phyloP scores from a whole-genome alignment of 2,888 invertebrate genomes.

The Orchesella flavescens region DNA sequence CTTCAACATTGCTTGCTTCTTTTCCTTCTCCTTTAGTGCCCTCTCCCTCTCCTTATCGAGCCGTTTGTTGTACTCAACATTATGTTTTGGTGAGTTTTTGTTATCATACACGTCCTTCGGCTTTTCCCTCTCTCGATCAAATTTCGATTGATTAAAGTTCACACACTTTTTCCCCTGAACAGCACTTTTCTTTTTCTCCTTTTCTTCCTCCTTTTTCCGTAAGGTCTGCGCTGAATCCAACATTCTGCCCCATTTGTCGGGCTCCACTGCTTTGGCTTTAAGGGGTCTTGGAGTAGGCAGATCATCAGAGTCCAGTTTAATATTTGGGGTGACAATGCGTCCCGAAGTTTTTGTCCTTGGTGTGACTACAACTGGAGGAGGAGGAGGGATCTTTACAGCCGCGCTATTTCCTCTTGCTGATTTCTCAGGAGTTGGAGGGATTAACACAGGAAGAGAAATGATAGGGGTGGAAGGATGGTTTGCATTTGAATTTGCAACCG shows the following conservation, averaged over 20 bases:
- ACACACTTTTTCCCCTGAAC: not conserved
- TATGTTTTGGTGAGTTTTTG: not conserved
- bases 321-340: not conserved
- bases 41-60: slow-evolving; percentile 58
- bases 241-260: slow-evolving; percentile 23
- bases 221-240: slow-evolving; percentile 22
- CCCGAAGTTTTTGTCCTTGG: not conserved
- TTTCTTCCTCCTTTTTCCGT: slow-evolving; percentile 73
- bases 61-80: slow-evolving; percentile 67
- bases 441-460: too few relatives aligned
- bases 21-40: slow-evolving; percentile 41
- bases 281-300: not conserved
- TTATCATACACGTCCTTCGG: not conserved
- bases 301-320: not conserved
- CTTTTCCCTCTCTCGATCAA: not conserved
- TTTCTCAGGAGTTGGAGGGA: too few relatives aligned
- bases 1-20: slow-evolving; percentile 38
- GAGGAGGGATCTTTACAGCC: not conserved
- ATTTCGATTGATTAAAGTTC: not conserved
- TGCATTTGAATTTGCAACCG: not conserved
- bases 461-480: too few relatives aligned
- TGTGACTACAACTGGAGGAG: not conserved
- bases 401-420: too few relatives aligned
- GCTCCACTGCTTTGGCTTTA: slow-evolving; percentile 2
- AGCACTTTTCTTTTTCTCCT: not conserved